Conservation (phyloP, 2,888 invertebrate genomes). For the Tortricodes alternella region DNA sequence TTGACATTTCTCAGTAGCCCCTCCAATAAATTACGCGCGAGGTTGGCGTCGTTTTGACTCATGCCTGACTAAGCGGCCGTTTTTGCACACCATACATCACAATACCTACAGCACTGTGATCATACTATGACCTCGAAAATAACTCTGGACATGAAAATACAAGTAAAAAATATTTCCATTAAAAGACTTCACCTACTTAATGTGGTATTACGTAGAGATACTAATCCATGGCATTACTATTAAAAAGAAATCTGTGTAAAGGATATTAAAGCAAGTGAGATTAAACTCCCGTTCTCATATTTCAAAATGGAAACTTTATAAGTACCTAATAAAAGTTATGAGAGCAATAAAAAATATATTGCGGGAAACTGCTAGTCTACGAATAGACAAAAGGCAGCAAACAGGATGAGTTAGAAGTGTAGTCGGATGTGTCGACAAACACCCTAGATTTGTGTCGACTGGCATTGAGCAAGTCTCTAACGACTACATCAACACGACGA, state of each 20-base stretch:
- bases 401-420: conserved; percentile 34
- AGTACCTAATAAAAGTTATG: too few species aligned
- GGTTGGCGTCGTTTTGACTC: conserved; percentile 62
- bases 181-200: too few species aligned
- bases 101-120: conserved; percentile 41
- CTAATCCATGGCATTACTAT: too few species aligned
- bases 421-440: conserved; percentile 31
- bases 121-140: neutral
- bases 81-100: conserved; percentile 49
- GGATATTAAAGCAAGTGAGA: too few species aligned
- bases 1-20: conserved; percentile 57
- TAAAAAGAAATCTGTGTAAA: too few species aligned
- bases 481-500: conserved; percentile 43
- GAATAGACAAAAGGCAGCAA: conserved; percentile 34
- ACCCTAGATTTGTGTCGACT: conserved; percentile 30
- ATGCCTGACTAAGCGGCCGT: conserved; percentile 65
- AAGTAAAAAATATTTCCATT: too few species aligned
- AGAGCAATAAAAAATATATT: conserved; percentile 1
- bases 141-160: too few species aligned
- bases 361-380: conserved; percentile 23
- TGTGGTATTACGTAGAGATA: too few species aligned
- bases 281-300: too few species aligned
- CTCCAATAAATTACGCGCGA: conserved; percentile 50
- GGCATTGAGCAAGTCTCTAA: conserved; percentile 6
- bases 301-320: too few species aligned